Evolutionary conservation across 2,888 invertebrate genomes (phyloP), one percentile per base, ranked within the genome.

Genomic region (Apotomis betuletana): DNA sequence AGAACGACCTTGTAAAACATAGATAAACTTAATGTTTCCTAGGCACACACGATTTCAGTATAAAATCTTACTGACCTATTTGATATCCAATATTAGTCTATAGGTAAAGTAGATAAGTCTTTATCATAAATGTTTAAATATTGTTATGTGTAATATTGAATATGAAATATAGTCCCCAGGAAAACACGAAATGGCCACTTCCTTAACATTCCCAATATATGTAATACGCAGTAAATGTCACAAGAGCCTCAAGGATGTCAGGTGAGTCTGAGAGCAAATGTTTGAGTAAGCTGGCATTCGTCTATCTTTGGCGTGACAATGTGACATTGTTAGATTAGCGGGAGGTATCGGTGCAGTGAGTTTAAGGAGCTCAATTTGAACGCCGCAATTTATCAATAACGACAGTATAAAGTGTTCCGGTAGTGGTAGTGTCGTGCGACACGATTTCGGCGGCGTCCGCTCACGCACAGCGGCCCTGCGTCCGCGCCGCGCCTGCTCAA

Each of bases 321-420:
- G 85, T 86, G 81, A 85, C 84, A 84, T 86, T 84, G 85, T 77
- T 77, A 80, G 82, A 79, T 77, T 78, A 81, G 75, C 73, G 63
- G 74, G 78, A 75, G 78, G 82, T 78, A 72, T 74, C 71, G 71
- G 59, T 54, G 71, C 70, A 73, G 59, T 67, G 63, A 60, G 64
- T 76, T 82, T 83, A 82, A 87, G 84, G 83, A 83, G 80, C 79
- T 80, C 80, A 87, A 88, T 88, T 90, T 88, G 89, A 85, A 41
- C 41, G 6, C 83, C 80, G 91, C 90, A 92, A 92, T 92, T 92
- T 92, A 92, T 92, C 92, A 92, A 92, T 92, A 92, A 92, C 88
- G 91, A 89, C 89, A 90, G 87, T 84, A 85, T 87, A 77, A 87
- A 92, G 91, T 89, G 90, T 92, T 92, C 92, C 92, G 90, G 91